Conservation (phyloP, 2,797 vertebrate genomes). For the Bovichtus variegatus region DNA sequence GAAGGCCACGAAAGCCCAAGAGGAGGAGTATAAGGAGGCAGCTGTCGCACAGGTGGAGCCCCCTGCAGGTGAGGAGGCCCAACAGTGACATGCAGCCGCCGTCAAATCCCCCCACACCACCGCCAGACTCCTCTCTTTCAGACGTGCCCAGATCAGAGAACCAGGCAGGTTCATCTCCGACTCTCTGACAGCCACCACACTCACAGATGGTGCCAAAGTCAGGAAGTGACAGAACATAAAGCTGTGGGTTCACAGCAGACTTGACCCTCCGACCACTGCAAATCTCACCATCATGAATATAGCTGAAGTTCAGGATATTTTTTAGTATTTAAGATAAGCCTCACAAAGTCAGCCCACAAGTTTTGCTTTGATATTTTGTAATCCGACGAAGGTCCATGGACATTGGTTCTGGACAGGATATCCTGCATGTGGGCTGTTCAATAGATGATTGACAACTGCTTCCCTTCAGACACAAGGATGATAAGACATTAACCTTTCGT, state of each 20-base stretch:
- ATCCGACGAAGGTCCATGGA: neutral
- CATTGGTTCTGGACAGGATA: neutral
- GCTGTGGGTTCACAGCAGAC: conserved; percentile 8
- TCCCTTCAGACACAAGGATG: neutral
- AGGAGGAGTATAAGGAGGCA: conserved; percentile 79
- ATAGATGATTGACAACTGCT: neutral
- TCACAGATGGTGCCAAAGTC: neutral
- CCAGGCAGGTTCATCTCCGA: conserved; percentile 33
- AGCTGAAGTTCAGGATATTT: conserved; percentile 4
- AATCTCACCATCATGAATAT: conserved; percentile 7
- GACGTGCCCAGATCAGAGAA: conserved; percentile 47
- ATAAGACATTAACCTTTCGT: neutral
- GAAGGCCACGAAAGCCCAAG: conserved; percentile 78
- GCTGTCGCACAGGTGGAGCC: conserved; percentile 62
- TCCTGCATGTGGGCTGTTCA: neutral
- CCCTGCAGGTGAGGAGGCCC: conserved; percentile 59
- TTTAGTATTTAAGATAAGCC: conserved; percentile 22
- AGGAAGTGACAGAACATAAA: neutral
- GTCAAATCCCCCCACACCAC: conserved; percentile 83
- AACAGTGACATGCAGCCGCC: conserved; percentile 78
- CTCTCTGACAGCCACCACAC: conserved; percentile 52
- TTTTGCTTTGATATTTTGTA: conserved; percentile 10
- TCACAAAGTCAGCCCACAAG: conserved; percentile 26
- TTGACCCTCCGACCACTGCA: neutral
- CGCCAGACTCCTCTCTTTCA: conserved; percentile 66